Evolutionary conservation across 2,888 invertebrate species (phyloP), one percentile per base, ranked within the genome.

Genomic region (Trachelus stipa): DNA sequence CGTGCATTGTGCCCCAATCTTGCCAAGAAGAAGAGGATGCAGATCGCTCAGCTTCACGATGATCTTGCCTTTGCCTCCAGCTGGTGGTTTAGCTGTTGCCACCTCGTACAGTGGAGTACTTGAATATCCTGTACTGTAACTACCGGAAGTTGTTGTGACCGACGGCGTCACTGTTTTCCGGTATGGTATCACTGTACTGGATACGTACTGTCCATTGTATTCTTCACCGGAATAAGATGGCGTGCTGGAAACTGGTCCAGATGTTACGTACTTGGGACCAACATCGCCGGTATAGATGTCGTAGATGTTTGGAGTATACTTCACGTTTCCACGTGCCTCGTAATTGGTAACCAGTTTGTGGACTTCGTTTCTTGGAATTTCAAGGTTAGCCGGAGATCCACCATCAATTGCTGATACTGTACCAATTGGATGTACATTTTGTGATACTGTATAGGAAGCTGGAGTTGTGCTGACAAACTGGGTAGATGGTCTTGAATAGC

Each of bases 1-100:
- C 77, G 95, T 95, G 83, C 96, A 96, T 76, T 95, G 95, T 4
- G 95, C 95, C 4, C 95, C 95, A 15, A 96, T 91, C 91, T 96
- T 96, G 69, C 94, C 93, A 0, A 95, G 93, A 31, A 96, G 92
- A 12, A 96, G 91, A 0, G 96, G 95, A 89, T 95, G 95, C 83
- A 95, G 94, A 83, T 95, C 95, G 84, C 95, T 95, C 81, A 95
- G 93, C 89, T 95, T 95, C 0, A 95, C 94, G 3, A 95, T 94
- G 12, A 95, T 93, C 69, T 93, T 87, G 68, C 93, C 93, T 85
- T 93, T 93, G 12, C 78, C 79, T 12, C 23, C 76, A 12, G 75
- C 12, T 12, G 69, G 76, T 1, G 81, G 23, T 11, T 77, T 80
- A 11, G 81, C 74, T 56, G 80, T 75, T 33, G 82, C 79, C 30